Base-by-base conservation (phyloP, 2,113 vertebrate species). In the Cyphomyrus discorhynchus region DNA sequence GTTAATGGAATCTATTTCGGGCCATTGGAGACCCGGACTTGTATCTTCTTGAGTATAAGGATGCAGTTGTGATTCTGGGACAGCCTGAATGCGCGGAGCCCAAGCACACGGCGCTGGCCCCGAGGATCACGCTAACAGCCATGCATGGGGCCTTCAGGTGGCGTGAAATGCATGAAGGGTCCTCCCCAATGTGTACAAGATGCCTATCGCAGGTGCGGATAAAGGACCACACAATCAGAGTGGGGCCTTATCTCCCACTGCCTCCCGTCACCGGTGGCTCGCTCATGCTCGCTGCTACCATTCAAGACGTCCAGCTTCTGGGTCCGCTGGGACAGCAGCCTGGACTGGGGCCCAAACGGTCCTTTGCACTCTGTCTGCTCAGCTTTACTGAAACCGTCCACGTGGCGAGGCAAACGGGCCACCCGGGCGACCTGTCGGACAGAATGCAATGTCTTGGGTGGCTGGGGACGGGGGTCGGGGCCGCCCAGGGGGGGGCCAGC, bases 1-100 rank as follows among this genome's bases (percentile, higher is more conserved):
- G 92, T 92, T 94, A 93, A 94, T 92, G 91, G 90, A 93, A 92
- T 93, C 88, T 45, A 90, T 92, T 89, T 92, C 88, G 84, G 90
- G 80, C 86, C 66, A 91, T 90, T 56, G 39, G 52, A 88, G 89
- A 87, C 84, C 50, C 89, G 86, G 70, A 86, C 27, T 52, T 58
- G 80, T 39, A 49, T 39, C 45, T 89, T 89, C 53, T 47, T 52
- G 56, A 50, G 39, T 27, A 35, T 21, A 39, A 49, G 39, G 7
- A 24, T 27, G 39, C 3, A 11, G 31, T n/a, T 24, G 88, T 53
- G 88, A 80, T 35, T n/a, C 50, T 49, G 50, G 49, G 27, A 53
- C 74, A 17, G 88, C 31, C 9, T 87, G 85, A 27, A 58, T 70
- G 42, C 58, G 2, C 21, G 0, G 17, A 35, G 74, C 31, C 27